Base-by-base conservation (phyloP, 2,113 vertebrate species). In the Actinemys pallida region DNA sequence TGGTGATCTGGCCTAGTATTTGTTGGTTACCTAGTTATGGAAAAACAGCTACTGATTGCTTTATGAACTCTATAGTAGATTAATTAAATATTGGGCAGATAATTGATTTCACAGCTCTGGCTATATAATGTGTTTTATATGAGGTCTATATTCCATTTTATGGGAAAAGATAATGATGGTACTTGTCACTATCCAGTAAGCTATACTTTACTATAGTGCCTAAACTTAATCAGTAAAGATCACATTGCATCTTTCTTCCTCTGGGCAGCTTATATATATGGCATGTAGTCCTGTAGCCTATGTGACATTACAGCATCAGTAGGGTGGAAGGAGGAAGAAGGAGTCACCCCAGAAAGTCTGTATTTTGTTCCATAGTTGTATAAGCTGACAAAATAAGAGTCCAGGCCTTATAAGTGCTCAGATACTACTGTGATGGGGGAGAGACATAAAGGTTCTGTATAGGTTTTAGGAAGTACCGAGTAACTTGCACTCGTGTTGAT, bases 1-100 rank as follows among this genome's bases (percentile, higher is more conserved):
- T 50, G 93, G 87, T 39, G 83, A 86, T 92, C 54, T 94, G 81
- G 22, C 85, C 81, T 90, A 47, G 20, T 96, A 47, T 24, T 95
- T 93, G 65, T 81, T 96, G 62, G 53, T 85, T 75, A 79, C 54
- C 52, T 2, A 52, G 85, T 78, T 81, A 69, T 93, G 79, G 47
- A 85, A 96, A 59, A 78, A 87, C 50, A 49, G 27, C 83, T 90
- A 35, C 79, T 69, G 87, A 88, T 95, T 95, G 54, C 50, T 85
- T 88, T 88, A 82, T 90, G 89, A 94, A 42, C 42, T 57, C 81
- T 82, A 42, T 79, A 83, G 65, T 72, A 90, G 84, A 87, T 91
- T 87, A 87, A 95, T 92, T 87, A 89, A 92, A 47, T 2, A 72
- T 50, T 19, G 69, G 35, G 39, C 57, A 85, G 79, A 4, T 88